These are phyloP conservation scores for Pangasius sanitwongsei DNA, from an alignment of 2,797 vertebrate genomes.

Conservation along the genomic window DNA sequence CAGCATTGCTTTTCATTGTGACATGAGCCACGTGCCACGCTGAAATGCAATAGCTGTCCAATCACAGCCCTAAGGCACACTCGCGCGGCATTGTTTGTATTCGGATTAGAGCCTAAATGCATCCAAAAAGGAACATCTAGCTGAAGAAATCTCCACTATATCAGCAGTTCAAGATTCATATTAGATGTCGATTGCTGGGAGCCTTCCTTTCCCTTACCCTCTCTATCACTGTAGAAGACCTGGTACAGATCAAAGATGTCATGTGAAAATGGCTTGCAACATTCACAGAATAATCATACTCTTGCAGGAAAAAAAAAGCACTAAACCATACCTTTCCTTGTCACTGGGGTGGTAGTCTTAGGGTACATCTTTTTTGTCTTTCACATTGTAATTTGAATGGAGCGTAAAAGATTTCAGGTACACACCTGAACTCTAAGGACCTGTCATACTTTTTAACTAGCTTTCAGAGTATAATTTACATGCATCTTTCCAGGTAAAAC, in stretches of 20 bases:
- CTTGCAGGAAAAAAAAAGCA: neutral
- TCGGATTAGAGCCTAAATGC: neutral
- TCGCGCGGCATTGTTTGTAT: neutral
- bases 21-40: neutral
- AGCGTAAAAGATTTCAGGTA: neutral
- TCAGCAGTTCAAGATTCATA: neutral
- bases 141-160: neutral
- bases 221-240: neutral
- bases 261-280: neutral
- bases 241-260: neutral
- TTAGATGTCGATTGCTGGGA: neutral
- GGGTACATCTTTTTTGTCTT: neutral
- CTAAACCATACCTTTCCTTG: neutral
- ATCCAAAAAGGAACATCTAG: neutral
- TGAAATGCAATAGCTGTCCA: neutral
- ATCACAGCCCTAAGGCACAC: neutral
- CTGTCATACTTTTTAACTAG: neutral
- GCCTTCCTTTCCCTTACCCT: neutral
- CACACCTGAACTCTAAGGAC: neutral
- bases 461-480: neutral
- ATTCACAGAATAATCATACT: neutral
- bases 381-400: neutral
- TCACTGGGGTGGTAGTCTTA: neutral
- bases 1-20: neutral
- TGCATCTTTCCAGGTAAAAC: neutral